A percentile compares a stretch with the other conserved stretches of the same genome.
Conservation (phyloP, 2,888 invertebrate species). For the Sesamia inferens region DNA sequence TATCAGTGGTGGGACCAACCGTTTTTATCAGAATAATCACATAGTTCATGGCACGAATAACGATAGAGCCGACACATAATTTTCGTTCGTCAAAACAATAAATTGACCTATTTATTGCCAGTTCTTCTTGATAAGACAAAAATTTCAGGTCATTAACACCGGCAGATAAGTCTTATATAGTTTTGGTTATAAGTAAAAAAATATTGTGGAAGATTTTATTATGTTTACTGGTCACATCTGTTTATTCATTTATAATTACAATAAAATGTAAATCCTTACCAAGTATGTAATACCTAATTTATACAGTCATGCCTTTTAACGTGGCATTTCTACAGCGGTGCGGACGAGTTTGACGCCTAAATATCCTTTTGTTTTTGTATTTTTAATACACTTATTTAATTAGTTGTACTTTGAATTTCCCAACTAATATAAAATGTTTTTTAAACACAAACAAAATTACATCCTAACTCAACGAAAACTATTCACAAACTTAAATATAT, state of each 20-base stretch:
- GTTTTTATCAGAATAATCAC: slow-evolving; percentile 71
- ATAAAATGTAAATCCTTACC: background rate
- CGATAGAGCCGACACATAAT: slow-evolving; percentile 74
- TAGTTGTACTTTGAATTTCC: no score
- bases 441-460: background rate
- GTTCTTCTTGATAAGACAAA: slow-evolving; percentile 80
- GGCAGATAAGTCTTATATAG: slow-evolving; percentile 66
- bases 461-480: background rate
- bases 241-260: background rate
- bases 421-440: no score
- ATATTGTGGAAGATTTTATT: background rate
- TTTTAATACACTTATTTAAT: no score
- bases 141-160: slow-evolving; percentile 85
- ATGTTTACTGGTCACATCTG: background rate
- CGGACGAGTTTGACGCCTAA: no score
- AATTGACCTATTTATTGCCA: slow-evolving; percentile 86
- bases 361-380: no score
- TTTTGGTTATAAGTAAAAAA: slow-evolving; percentile 37
- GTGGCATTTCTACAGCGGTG: no score
- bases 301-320: background rate
- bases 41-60: slow-evolving; percentile 72
- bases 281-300: background rate
- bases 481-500: background rate
- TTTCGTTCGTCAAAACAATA: slow-evolving; percentile 77
- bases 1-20: slow-evolving; percentile 47